Evolutionary conservation across 2,888 invertebrate species (phyloP).

Genomic region (Drosophila lutescens): DNA sequence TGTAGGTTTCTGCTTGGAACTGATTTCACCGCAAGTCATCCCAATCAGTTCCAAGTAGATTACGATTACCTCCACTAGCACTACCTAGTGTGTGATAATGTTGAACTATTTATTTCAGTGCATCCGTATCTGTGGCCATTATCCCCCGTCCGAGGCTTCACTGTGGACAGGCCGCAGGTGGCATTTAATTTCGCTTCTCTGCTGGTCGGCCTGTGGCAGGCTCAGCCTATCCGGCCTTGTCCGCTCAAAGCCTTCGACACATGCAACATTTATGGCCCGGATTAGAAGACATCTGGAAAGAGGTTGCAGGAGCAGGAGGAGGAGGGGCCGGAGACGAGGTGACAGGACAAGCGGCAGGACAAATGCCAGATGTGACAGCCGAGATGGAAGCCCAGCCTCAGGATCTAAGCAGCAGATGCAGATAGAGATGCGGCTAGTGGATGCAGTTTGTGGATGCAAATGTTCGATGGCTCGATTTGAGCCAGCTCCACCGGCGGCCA

Average conservation of each 20-base stretch:
- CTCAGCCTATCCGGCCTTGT: constrained; percentile 29
- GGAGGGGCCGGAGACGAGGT: not conserved
- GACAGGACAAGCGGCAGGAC: constrained; percentile 24
- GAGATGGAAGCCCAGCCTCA: constrained; percentile 15
- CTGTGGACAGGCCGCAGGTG: constrained; percentile 32
- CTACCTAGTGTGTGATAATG: too few relatives aligned
- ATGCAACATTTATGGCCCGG: constrained; percentile 68
- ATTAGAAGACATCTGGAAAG: constrained; percentile 38
- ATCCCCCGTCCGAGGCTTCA: constrained; percentile 6
- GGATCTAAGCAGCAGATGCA: not conserved
- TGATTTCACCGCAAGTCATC: too few relatives aligned
- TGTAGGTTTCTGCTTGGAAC: too few relatives aligned
- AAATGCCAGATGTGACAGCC: constrained; percentile 38
- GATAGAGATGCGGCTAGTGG: not conserved
- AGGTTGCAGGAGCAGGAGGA: not conserved
- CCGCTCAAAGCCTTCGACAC: constrained; percentile 59
- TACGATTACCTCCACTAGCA: too few relatives aligned
- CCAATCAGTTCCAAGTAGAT: too few relatives aligned
- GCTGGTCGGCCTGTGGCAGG: constrained; percentile 22
- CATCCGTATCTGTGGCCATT: not conserved
- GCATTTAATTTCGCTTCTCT: constrained; percentile 39
- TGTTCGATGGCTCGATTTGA: constrained; percentile 12
- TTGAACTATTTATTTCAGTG: too few relatives aligned
- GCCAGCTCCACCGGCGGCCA: not conserved
- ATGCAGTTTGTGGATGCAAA: constrained; percentile 11